Percentiles rank a stretch among this genome's conserved stretches.
phyloP scores from a whole-genome alignment of 1,140 invertebrate genomes.

The Riptortus pedestris region DNA sequence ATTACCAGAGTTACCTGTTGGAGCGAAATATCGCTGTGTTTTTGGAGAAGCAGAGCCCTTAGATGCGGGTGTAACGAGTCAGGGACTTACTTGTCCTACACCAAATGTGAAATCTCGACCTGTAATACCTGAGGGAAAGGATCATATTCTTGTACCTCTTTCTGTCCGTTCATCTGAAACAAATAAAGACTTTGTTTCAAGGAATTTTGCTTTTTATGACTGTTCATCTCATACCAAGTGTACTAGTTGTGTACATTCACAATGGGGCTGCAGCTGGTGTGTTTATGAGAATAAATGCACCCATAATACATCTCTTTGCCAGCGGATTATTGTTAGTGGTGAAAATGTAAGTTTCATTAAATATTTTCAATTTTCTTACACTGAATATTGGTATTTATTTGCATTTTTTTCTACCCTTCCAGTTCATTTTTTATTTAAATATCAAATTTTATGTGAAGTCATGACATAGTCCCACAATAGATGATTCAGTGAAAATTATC shows the following conservation, averaged over 20 bases:
- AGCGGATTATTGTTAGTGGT: conserved; percentile 62
- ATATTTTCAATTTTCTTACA: conserved; percentile 2
- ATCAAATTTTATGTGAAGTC: conserved; percentile 9
- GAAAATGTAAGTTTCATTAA: conserved; percentile 53
- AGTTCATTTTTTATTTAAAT: not conserved
- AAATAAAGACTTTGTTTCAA: conserved; percentile 88
- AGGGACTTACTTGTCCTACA: conserved; percentile 74
- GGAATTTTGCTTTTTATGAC: conserved; percentile 89
- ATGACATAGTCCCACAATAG: no score
- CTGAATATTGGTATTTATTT: not conserved
- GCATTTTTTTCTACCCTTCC: not conserved
- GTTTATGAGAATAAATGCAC: conserved; percentile 90
- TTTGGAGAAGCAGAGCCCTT: conserved; percentile 77
- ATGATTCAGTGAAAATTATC: no score
- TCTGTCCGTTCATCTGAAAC: conserved; percentile 86
- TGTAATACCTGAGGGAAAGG: conserved; percentile 63
- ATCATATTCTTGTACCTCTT: conserved; percentile 84
- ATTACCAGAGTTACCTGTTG: conserved; percentile 73
- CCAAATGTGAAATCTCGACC: conserved; percentile 67
- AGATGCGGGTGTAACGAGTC: conserved; percentile 67
- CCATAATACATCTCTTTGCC: conserved; percentile 71
- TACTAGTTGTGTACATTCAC: conserved; percentile 70
- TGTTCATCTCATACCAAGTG: conserved; percentile 81
- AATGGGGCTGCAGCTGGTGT: conserved; percentile 93
- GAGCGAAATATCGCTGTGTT: conserved; percentile 88